Percentiles rank a stretch among this genome's conserved stretches.
phyloP scores from a whole-genome alignment of 2,797 vertebrate genomes.

The Gymnothorax reevesii region DNA sequence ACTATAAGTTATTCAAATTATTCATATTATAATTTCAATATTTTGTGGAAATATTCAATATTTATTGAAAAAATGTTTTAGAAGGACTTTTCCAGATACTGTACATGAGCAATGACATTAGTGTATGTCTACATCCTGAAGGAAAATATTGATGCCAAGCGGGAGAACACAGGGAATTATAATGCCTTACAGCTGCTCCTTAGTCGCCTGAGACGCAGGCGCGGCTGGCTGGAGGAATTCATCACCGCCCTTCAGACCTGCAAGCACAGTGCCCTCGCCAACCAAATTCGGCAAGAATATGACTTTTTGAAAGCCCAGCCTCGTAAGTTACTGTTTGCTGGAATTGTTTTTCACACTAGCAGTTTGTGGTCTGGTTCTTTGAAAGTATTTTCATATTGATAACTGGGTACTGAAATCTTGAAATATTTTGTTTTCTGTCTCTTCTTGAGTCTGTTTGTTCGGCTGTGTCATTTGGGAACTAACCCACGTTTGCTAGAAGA shows the following conservation, averaged over 20 bases:
- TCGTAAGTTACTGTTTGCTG: constrained; percentile 54
- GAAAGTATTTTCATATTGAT: not conserved
- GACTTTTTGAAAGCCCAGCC: constrained; percentile 50
- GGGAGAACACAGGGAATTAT: constrained; percentile 60
- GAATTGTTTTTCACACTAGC: not conserved
- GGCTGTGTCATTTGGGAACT: too few species aligned
- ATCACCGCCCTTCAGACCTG: constrained; percentile 61
- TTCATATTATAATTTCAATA: too few species aligned
- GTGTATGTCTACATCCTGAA: constrained; percentile 39
- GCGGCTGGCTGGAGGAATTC: constrained; percentile 73
- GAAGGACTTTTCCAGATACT: not conserved
- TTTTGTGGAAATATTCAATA: too few species aligned
- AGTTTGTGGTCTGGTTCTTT: not conserved
- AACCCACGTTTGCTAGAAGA: too few species aligned
- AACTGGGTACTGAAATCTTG: too few species aligned
- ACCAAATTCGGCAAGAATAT: constrained; percentile 60
- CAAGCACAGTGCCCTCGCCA: constrained; percentile 53
- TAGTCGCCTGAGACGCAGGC: constrained; percentile 68
- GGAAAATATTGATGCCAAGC: constrained; percentile 72
- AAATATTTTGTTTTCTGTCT: too few species aligned
- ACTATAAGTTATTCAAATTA: too few species aligned
- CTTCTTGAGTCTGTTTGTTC: too few species aligned
- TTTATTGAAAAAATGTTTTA: too few species aligned
- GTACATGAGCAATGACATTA: not conserved
- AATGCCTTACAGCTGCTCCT: constrained; percentile 65